These are phyloP conservation scores for Noctua fimbriata DNA, from an alignment of 2,888 invertebrate genomes.

Conservation along the genomic window DNA sequence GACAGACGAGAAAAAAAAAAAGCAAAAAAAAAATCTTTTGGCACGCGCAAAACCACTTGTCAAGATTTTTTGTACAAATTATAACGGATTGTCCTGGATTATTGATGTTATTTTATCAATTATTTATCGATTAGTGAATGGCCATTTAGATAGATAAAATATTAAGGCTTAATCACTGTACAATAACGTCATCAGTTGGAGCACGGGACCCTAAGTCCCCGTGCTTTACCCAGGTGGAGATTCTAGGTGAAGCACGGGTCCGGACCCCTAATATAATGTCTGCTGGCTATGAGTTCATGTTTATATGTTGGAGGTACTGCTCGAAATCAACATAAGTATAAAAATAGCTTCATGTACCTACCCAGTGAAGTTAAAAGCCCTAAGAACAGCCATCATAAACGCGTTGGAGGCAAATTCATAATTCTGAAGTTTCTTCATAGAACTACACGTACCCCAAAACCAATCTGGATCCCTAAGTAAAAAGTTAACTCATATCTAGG, in stretches of 20 bases:
- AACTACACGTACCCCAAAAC: not conserved
- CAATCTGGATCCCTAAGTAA: not conserved
- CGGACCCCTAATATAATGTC: no score
- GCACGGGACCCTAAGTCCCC: no score
- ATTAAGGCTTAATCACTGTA: not conserved
- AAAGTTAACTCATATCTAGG: not conserved
- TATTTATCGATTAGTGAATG: constrained; percentile 23
- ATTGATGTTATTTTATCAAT: constrained; percentile 32
- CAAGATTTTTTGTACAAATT: constrained; percentile 65
- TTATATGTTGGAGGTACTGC: not conserved
- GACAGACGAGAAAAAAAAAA: constrained; percentile 55
- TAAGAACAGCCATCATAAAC: not conserved
- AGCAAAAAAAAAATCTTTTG: constrained; percentile 58
- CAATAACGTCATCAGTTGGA: no score
- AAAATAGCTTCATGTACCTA: not conserved
- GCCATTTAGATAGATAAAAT: not conserved
- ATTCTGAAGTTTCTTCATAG: not conserved
- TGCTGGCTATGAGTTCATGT: not conserved
- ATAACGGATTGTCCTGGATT: constrained; percentile 72
- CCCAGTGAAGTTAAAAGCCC: not conserved
- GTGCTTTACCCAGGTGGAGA: no score
- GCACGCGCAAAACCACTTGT: constrained; percentile 70
- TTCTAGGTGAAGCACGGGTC: no score
- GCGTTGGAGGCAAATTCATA: not conserved
- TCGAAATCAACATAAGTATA: not conserved